Percentiles rank a stretch among this genome's conserved stretches.
phyloP scores from a whole-genome alignment of 2,888 invertebrate genomes.

The Carabus problematicus region DNA sequence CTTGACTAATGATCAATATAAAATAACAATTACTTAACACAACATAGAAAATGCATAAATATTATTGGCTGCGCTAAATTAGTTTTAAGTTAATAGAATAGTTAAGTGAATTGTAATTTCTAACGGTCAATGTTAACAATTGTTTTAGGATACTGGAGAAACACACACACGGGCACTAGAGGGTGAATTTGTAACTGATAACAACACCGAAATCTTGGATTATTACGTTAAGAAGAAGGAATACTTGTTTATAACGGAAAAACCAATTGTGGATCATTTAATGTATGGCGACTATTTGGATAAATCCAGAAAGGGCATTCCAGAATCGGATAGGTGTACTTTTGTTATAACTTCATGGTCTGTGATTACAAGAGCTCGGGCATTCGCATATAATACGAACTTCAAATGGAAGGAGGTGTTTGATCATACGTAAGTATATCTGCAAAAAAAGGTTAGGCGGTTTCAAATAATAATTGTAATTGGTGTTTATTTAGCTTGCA shows the following conservation, averaged over 20 bases:
- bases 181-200: slow-evolving; percentile 52
- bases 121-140: not conserved
- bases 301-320: slow-evolving; percentile 64
- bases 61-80: too few relatives aligned
- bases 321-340: slow-evolving; percentile 73
- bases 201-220: slow-evolving; percentile 58
- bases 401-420: slow-evolving; percentile 69
- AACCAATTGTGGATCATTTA: slow-evolving; percentile 70
- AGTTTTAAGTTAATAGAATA: too few relatives aligned
- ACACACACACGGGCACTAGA: slow-evolving; percentile 10
- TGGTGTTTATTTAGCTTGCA: slow-evolving; percentile 65
- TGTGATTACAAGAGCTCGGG: slow-evolving; percentile 71
- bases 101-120: too few relatives aligned
- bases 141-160: slow-evolving; percentile 29
- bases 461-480: slow-evolving; percentile 14
- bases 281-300: slow-evolving; percentile 74
- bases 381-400: slow-evolving; percentile 74
- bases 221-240: slow-evolving; percentile 60
- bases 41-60: too few relatives aligned
- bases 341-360: slow-evolving; percentile 77
- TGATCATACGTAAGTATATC: slow-evolving; percentile 70
- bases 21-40: too few relatives aligned
- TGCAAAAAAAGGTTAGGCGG: slow-evolving; percentile 12
- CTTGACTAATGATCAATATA: too few relatives aligned
- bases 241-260: slow-evolving; percentile 73